Percentiles rank a stretch among this genome's conserved stretches.
Conservation (phyloP, 1,140 invertebrate genomes). For the Papilio polytes region DNA sequence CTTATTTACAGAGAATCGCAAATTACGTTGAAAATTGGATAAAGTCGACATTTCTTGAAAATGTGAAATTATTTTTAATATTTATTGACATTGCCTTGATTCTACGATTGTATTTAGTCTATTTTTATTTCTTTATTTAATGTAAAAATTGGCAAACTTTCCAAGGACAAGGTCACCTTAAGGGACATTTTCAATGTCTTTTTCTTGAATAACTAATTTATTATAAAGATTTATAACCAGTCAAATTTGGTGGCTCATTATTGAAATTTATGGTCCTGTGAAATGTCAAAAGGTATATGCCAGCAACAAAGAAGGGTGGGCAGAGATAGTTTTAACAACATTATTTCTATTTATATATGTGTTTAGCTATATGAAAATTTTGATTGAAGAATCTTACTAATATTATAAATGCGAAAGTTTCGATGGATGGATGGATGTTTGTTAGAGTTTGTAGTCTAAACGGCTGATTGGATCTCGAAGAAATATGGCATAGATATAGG, state of each 20-base stretch:
- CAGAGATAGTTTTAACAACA: neutral
- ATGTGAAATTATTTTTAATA: neutral
- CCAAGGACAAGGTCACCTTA: slow-evolving; percentile 37
- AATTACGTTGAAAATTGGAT: neutral
- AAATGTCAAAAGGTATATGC: slow-evolving; percentile 13
- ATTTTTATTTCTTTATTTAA: slow-evolving; percentile 30
- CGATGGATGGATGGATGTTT: no score
- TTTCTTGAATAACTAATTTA: slow-evolving; percentile 38
- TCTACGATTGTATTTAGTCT: neutral
- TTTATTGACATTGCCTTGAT: neutral
- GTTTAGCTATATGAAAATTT: neutral
- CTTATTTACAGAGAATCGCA: neutral
- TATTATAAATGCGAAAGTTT: no score
- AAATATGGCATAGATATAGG: no score
- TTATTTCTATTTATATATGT: neutral
- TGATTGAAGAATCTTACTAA: neutral
- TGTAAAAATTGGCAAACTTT: slow-evolving; percentile 13
- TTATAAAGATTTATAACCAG: slow-evolving; percentile 36
- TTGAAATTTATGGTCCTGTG: slow-evolving; percentile 22
- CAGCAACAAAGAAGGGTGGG: neutral
- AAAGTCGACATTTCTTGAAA: neutral
- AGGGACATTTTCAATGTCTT: slow-evolving; percentile 23
- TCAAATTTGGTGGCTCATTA: slow-evolving; percentile 36
- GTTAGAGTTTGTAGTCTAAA: no score
- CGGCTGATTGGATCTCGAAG: no score